phyloP scores from a whole-genome alignment of 1,140 invertebrate species.

The Bombus breviceps region DNA sequence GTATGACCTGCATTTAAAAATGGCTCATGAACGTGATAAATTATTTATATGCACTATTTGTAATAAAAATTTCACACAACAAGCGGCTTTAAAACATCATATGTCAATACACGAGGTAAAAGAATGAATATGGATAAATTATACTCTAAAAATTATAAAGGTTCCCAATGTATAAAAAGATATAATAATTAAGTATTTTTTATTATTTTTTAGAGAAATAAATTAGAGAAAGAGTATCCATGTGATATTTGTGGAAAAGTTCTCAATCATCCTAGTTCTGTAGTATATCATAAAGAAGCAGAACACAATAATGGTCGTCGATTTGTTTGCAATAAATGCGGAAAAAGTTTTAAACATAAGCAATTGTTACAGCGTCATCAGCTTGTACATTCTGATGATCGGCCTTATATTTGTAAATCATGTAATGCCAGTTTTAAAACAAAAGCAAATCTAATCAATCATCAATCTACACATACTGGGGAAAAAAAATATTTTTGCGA shows the following conservation, averaged over 20 bases:
- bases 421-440: conserved; percentile 88
- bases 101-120: conserved; percentile 81
- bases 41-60: conserved; percentile 84
- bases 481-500: conserved; percentile 89
- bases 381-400: conserved; percentile 86
- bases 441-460: conserved; percentile 87
- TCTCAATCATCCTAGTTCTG: conserved; percentile 86
- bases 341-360: conserved; percentile 88
- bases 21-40: conserved; percentile 83
- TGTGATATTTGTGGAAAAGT: conserved; percentile 89
- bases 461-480: conserved; percentile 87
- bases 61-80: conserved; percentile 83
- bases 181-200: conserved; percentile 2
- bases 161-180: background rate
- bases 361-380: conserved; percentile 88
- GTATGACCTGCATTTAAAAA: conserved; percentile 84
- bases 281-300: conserved; percentile 88
- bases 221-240: conserved; percentile 82
- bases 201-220: conserved; percentile 66
- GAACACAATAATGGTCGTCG: conserved; percentile 86
- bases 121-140: background rate
- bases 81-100: conserved; percentile 84
- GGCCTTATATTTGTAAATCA: conserved; percentile 85
- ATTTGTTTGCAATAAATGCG: conserved; percentile 88
- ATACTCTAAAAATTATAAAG: conserved; percentile 22